These are phyloP conservation scores for Galaxias olidus DNA, from an alignment of 2,797 vertebrate genomes.

Conservation along the genomic window DNA sequence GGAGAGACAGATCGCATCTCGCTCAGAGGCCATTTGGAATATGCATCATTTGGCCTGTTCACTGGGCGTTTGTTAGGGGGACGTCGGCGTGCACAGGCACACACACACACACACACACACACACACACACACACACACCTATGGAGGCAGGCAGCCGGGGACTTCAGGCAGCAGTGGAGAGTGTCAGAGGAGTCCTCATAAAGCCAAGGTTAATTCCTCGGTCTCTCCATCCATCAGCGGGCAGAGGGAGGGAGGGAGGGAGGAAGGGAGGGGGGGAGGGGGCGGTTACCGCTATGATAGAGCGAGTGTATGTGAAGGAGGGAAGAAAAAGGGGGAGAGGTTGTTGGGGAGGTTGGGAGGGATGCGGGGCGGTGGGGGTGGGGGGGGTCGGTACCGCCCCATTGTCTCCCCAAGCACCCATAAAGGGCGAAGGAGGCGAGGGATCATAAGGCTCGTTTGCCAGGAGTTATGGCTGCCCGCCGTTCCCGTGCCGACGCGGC, in stretches of 20 bases:
- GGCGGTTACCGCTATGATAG: conserved; percentile 19
- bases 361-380: conserved; percentile 52
- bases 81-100: conserved; percentile 30
- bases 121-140: neutral
- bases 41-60: conserved; percentile 73
- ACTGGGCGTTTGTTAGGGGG: conserved; percentile 62
- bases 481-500: conserved; percentile 19
- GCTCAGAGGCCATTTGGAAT: conserved; percentile 65
- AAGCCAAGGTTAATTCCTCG: conserved; percentile 82
- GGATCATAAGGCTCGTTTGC: conserved; percentile 69
- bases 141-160: conserved; percentile 45
- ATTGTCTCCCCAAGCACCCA: conserved; percentile 82
- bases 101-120: neutral
- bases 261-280: neutral
- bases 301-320: conserved; percentile 47
- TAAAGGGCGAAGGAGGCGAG: conserved; percentile 76
- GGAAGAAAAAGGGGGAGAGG: conserved; percentile 25
- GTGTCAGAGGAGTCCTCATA: conserved; percentile 82
- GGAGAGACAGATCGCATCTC: conserved; percentile 63
- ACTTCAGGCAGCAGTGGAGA: conserved; percentile 51
- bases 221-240: conserved; percentile 71
- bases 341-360: conserved; percentile 16
- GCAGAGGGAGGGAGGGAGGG: conserved; percentile 28
- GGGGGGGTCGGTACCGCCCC: conserved; percentile 62
- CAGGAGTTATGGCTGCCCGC: conserved; percentile 64